Conservation (phyloP, 2,797 vertebrate species). For the Pseudomugil tenellus region DNA sequence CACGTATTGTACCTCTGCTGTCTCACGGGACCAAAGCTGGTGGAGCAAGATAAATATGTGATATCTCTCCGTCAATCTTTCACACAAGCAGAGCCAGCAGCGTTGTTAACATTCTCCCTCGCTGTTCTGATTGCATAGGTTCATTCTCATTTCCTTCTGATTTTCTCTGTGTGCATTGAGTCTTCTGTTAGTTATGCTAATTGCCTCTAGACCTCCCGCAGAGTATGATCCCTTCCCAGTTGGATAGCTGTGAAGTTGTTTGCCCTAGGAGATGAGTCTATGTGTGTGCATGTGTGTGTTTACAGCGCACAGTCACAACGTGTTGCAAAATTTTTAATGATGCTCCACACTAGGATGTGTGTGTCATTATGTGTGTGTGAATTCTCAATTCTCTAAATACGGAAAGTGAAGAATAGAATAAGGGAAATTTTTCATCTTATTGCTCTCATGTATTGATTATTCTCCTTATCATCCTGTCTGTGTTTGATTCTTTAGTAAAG, state of each 20-base stretch:
- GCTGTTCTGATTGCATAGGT: conserved; percentile 42
- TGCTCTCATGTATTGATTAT: conserved; percentile 60
- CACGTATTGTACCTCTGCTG: conserved; percentile 30
- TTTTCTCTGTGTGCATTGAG: conserved; percentile 50
- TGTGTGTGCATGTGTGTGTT: conserved; percentile 58
- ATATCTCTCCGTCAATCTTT: conserved; percentile 61
- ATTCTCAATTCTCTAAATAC: conserved; percentile 63
- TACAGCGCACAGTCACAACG: conserved; percentile 54
- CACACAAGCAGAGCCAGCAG: conserved; percentile 40
- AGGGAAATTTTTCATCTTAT: conserved; percentile 59
- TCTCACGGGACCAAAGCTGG: conserved; percentile 50
- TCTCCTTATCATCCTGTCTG: conserved; percentile 46
- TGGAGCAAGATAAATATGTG: conserved; percentile 55
- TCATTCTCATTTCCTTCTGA: conserved; percentile 61
- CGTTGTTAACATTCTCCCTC: conserved; percentile 34
- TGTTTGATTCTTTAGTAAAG: conserved; percentile 65
- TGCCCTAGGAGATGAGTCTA: conserved; percentile 70
- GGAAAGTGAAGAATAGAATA: conserved; percentile 48
- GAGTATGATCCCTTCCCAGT: conserved; percentile 69
- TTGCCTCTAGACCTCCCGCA: conserved; percentile 75
- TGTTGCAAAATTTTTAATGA: conserved; percentile 59
- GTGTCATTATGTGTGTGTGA: conserved; percentile 60
- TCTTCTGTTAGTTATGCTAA: conserved; percentile 82
- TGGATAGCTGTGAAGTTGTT: conserved; percentile 78
- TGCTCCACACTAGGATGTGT: conserved; percentile 48